phyloP scores from a whole-genome alignment of 2,113 vertebrate species.

The Shinisaurus crocodilurus region DNA sequence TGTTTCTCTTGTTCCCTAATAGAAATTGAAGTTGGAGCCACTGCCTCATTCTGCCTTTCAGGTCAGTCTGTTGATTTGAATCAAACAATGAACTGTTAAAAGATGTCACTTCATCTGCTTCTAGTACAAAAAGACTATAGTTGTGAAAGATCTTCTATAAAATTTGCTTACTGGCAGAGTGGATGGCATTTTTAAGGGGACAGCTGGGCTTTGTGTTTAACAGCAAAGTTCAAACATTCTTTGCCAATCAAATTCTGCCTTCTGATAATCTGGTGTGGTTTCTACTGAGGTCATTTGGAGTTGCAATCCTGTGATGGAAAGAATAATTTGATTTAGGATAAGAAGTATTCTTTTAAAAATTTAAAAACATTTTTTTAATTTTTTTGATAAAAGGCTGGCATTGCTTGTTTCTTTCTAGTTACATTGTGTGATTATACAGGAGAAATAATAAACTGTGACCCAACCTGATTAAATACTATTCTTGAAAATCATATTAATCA shows the following conservation, averaged over 20 bases:
- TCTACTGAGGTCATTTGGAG: neutral
- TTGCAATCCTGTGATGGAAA: neutral
- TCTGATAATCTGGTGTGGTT: conserved; percentile 5
- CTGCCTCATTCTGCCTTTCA: conserved; percentile 24
- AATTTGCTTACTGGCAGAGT: neutral
- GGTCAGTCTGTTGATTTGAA: conserved; percentile 35
- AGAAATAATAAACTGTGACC: neutral
- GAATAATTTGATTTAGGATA: neutral
- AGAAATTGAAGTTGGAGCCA: conserved; percentile 22
- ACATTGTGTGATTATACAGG: neutral
- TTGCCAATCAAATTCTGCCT: neutral
- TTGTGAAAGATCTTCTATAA: conserved; percentile 9
- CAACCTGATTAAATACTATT: neutral
- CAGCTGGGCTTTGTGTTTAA: neutral
- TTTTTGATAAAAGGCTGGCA: neutral
- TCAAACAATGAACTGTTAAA: conserved; percentile 2
- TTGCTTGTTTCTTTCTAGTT: neutral
- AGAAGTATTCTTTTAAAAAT: neutral
- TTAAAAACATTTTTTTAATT: neutral
- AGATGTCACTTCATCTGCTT: conserved; percentile 31
- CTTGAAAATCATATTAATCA: neutral
- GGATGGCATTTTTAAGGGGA: neutral
- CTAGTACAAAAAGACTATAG: conserved; percentile 41
- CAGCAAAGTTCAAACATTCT: neutral
- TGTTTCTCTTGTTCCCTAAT: conserved; percentile 26